A percentile compares a stretch with the other conserved stretches of the same genome.
Evolutionary conservation across 2,113 vertebrate species (phyloP).

Genomic region (Tauraco erythrolophus): DNA sequence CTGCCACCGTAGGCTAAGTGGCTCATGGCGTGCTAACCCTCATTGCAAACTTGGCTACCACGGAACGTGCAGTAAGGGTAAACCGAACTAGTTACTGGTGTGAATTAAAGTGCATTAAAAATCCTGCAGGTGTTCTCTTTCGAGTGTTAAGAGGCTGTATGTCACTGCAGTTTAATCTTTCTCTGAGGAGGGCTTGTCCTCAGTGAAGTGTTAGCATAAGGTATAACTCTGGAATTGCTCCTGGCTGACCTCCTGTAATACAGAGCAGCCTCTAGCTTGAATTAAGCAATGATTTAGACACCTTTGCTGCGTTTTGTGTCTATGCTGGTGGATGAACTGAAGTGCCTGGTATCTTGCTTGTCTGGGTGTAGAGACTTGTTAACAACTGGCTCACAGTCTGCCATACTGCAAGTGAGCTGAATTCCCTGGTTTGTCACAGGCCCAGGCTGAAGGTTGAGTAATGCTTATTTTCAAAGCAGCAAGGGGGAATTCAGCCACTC

Average conservation of each 20-base stretch:
- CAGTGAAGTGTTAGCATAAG: not conserved
- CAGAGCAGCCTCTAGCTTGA: not conserved
- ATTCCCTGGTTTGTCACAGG: not conserved
- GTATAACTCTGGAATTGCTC: not conserved
- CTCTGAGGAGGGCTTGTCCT: not conserved
- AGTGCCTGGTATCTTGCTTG: not conserved
- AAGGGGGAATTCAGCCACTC: not conserved
- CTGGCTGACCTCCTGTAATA: not conserved
- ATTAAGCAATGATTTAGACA: not conserved
- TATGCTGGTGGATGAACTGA: not conserved
- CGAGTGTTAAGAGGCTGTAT: not conserved
- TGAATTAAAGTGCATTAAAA: not conserved
- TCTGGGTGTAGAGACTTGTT: not conserved
- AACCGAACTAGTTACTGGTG: not conserved
- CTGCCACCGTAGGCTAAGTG: no score
- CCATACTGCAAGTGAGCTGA: not conserved
- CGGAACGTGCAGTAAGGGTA: not conserved
- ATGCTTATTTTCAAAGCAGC: not conserved
- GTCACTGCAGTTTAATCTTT: not conserved
- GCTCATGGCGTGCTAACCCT: not conserved
- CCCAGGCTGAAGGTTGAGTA: not conserved
- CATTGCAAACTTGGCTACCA: not conserved
- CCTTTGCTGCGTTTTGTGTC: not conserved
- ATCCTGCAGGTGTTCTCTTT: not conserved
- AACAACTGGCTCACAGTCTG: not conserved